These are phyloP conservation scores for Myanophis thanlyinensis DNA, from an alignment of 2,113 vertebrate species.

Conservation along the genomic window DNA sequence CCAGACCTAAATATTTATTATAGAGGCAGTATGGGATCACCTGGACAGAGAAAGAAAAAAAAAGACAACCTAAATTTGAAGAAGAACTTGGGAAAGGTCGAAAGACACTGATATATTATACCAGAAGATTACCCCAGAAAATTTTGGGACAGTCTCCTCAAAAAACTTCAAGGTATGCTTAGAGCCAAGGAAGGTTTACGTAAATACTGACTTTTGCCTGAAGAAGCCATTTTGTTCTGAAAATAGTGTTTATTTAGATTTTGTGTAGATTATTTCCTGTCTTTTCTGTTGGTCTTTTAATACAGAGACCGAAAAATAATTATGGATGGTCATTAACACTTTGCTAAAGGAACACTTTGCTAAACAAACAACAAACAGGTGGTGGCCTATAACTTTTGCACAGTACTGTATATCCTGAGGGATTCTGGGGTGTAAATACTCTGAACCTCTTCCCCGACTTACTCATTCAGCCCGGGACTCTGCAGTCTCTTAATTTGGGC, in stretches of 20 bases:
- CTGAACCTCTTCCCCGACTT: background rate
- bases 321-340: background rate
- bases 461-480: background rate
- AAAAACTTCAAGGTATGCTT: background rate
- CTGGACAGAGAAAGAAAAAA: background rate
- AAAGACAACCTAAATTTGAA: background rate
- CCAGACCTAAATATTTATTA: background rate
- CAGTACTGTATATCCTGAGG: background rate
- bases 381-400: background rate
- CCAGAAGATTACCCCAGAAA: background rate
- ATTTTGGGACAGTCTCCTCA: background rate
- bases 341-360: background rate
- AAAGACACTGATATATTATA: background rate
- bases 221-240: background rate
- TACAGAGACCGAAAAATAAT: background rate
- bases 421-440: background rate
- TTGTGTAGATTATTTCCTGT: background rate
- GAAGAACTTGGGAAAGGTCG: background rate
- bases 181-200: background rate
- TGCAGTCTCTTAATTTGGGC: background rate
- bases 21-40: background rate
- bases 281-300: background rate
- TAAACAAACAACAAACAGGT: background rate
- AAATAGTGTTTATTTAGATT: background rate
- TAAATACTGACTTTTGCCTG: background rate